Conservation (phyloP, 2,113 vertebrate species). For the Periophthalmodon schlosseri region DNA sequence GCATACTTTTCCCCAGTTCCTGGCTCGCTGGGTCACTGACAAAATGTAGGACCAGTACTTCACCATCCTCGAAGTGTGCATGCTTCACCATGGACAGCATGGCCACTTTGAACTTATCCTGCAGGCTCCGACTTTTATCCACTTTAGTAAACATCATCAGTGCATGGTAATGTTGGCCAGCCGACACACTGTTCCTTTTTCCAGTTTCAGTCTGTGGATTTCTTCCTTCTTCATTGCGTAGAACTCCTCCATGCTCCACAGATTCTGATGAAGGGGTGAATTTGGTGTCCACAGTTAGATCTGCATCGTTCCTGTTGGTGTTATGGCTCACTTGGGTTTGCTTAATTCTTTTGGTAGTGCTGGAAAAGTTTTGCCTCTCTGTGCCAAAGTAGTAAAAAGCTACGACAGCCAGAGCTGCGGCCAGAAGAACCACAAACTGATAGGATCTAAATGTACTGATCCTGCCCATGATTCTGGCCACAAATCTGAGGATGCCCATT, state of each 20-base stretch:
- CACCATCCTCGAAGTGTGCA: constrained; percentile 71
- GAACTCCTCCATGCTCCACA: constrained; percentile 32
- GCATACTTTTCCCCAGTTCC: constrained; percentile 80
- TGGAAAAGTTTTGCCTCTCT: constrained; percentile 89
- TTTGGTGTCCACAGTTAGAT: constrained; percentile 68
- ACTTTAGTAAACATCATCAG: constrained; percentile 96
- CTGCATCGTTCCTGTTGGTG: constrained; percentile 74
- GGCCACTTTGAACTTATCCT: constrained; percentile 80
- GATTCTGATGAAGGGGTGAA: constrained; percentile 22
- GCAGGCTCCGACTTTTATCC: constrained; percentile 81
- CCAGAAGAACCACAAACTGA: constrained; percentile 81
- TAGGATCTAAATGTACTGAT: constrained; percentile 76
- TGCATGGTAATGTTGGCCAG: constrained; percentile 75
- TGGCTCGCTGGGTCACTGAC: constrained; percentile 83
- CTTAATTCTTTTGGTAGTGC: constrained; percentile 87
- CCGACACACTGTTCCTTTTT: neutral
- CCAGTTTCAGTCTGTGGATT: neutral
- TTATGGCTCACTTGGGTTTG: constrained; percentile 77
- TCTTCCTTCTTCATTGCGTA: neutral
- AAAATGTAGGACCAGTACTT: constrained; percentile 77
- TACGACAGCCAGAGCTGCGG: constrained; percentile 85
- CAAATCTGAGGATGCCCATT: constrained; percentile 71
- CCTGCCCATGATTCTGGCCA: constrained; percentile 70
- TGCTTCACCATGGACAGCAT: constrained; percentile 79
- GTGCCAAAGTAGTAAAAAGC: constrained; percentile 92